Evolutionary conservation across 2,113 vertebrate species (phyloP), one percentile per base, ranked within the genome.

Genomic region (Sclerurus mexicanus): DNA sequence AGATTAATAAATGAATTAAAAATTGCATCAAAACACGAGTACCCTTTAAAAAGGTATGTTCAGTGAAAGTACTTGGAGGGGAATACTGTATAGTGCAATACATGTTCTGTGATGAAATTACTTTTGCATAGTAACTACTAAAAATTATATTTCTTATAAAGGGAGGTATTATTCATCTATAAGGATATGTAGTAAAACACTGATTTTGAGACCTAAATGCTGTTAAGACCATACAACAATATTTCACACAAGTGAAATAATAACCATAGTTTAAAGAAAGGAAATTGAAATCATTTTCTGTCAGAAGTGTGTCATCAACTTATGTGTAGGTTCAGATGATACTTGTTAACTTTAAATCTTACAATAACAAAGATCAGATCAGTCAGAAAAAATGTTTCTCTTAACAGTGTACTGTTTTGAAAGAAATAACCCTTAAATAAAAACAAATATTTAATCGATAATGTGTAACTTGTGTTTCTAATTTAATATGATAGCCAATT

Each of bases 1-100:
- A 62, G 42, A 20, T 88, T 94, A 95, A 79, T 81, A 68, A 87
- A 85, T 82, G 7, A 95, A 82, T 82, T 89, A 68, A 91, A 94
- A 93, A 73, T 82, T 82, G 44, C 31, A 75, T 89, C 33, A 68
- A 52, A 91, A 82, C 46, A 75, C 14, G 19, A 78, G 5, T 40
- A 75, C 7, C 7, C 15, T 78, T 92, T 82, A 87, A 82, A 78
- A 89, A 81, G 63, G 24, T 28, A 9, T 59, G 58, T 89, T 94
- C n/a, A n/a, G 53, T 1, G 1, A 37, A 80, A 81, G 37, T 46
- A 53, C 71, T 75, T 91, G 78, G 2, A 75, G 85, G 74, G 74
- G 22, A n/a, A 22, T 68, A 63, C 33, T 11, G 0, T 75, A 33
- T 42, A 87, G 25, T 78, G 24, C 24, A n/a, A 4, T 71, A 69